Base-by-base conservation (phyloP, 2,888 invertebrate species). In the Temnothorax unifasciatus region DNA sequence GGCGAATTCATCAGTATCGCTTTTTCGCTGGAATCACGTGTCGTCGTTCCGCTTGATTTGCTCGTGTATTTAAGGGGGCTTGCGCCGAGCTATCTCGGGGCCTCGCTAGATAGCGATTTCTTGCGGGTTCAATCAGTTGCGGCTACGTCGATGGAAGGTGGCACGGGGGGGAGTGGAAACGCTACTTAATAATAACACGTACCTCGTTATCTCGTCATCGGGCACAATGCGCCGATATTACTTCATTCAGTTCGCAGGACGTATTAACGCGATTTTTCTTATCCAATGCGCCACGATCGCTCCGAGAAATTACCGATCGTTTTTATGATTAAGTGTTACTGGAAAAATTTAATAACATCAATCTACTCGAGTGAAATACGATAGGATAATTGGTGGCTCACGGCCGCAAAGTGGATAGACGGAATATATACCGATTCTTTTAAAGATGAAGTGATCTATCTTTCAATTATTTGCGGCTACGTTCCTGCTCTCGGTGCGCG, bases 1-100 rank as follows among this genome's bases (percentile, higher is more conserved):
- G 50, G 18, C 44, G 25, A 44, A 66, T 64, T 73, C 79, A 5
- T 73, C 66, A 66, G 38, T n/a, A 18, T 1, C 18, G 13, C 50
- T 47, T 64, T 21, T 2, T 29, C 5, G 25, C 25, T 11, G 15
- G 18, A 54, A 41, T 25, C 25, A 25, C 25, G 21, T 59, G n/a
- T 64, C 75, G 47, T 44, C 21, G 79, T 79, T 81, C 59, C 79
- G 79, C 79, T 61, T 25, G 79, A 59, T 18, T 61, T 11, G 69
- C 4, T 57, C 57, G 34, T 4, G 34, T 15, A 50, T 54, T 44
- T 44, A 54, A 52, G 3, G 25, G 15, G 54, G 3, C n/a, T 59
- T 21, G 25, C 13, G 9, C 54, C 41, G 47, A 47, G 38, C 6
- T 41, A 44, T 59, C 71, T 54, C 6, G n/a, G 2, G 2, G 15